These are phyloP conservation scores for Rhagonycha fulva DNA, from an alignment of 2,888 invertebrate genomes.

Conservation along the genomic window DNA sequence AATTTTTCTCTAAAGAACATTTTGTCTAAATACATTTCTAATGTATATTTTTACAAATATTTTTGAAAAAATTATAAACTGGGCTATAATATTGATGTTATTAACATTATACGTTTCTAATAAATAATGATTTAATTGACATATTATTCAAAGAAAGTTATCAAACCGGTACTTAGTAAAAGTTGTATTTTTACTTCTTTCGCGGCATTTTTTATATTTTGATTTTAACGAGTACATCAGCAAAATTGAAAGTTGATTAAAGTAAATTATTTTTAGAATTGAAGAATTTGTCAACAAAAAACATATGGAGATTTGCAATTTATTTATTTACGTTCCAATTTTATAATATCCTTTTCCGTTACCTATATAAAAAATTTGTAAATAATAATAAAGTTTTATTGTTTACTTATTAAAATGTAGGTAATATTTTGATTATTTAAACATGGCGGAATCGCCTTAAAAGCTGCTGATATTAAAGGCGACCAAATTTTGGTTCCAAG, in stretches of 20 bases:
- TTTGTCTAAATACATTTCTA: too few species aligned
- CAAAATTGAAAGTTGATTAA: conserved; percentile 19
- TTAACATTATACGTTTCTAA: not conserved
- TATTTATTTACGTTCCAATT: not conserved
- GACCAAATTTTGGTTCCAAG: too few species aligned
- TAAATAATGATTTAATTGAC: not conserved
- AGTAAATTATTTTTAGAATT: not conserved
- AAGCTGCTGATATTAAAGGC: too few species aligned
- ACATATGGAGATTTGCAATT: not conserved
- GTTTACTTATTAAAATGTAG: not conserved
- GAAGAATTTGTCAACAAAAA: not conserved
- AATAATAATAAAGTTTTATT: not conserved
- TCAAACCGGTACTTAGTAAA: conserved; percentile 20
- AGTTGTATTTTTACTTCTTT: not conserved
- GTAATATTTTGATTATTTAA: too few species aligned
- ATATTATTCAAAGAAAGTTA: conserved; percentile 13
- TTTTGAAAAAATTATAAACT: not conserved
- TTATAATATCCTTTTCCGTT: not conserved
- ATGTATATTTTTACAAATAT: too few species aligned
- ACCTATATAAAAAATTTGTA: too few species aligned
- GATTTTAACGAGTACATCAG: conserved; percentile 11
- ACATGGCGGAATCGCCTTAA: too few species aligned
- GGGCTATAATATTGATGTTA: not conserved
- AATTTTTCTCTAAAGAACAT: too few species aligned
- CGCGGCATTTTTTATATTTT: conserved; percentile 7